phyloP scores from a whole-genome alignment of 1,140 invertebrate genomes.

The Colletes latitarsis region DNA sequence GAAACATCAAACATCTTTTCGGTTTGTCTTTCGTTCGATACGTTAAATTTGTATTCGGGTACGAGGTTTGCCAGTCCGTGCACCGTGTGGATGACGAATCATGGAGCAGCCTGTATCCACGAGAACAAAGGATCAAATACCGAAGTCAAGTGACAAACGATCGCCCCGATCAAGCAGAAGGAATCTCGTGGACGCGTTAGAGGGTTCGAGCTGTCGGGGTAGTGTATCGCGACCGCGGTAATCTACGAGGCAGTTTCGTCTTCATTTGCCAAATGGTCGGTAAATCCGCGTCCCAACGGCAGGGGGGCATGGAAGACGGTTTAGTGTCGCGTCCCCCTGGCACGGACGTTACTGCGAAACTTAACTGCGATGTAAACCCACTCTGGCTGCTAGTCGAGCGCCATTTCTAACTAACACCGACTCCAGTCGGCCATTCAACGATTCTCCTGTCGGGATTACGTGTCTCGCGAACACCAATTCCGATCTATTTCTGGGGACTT shows the following conservation, averaged over 20 bases:
- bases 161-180: conserved; percentile 15
- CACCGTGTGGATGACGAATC: too few species aligned
- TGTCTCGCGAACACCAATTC: conserved; percentile 22
- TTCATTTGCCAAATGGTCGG: conserved; percentile 72
- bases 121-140: neutral
- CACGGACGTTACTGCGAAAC: conserved; percentile 57
- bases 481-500: conserved; percentile 49
- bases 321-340: conserved; percentile 48
- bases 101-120: neutral
- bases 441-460: conserved; percentile 50
- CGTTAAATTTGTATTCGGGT: too few species aligned
- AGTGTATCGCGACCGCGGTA: conserved; percentile 49
- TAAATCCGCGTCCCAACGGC: conserved; percentile 64
- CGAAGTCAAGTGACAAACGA: conserved; percentile 10
- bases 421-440: conserved; percentile 48
- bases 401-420: conserved; percentile 57
- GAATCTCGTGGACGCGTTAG: conserved; percentile 15
- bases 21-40: too few species aligned
- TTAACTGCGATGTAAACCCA: conserved; percentile 71
- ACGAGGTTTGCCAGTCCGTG: too few species aligned
- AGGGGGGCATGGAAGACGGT: conserved; percentile 39
- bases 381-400: conserved; percentile 39
- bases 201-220: conserved; percentile 20
- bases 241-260: conserved; percentile 72
- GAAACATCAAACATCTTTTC: too few species aligned